Evolutionary conservation across 2,113 vertebrate species (phyloP).

Genomic region (Rhinolophus sinicus): DNA sequence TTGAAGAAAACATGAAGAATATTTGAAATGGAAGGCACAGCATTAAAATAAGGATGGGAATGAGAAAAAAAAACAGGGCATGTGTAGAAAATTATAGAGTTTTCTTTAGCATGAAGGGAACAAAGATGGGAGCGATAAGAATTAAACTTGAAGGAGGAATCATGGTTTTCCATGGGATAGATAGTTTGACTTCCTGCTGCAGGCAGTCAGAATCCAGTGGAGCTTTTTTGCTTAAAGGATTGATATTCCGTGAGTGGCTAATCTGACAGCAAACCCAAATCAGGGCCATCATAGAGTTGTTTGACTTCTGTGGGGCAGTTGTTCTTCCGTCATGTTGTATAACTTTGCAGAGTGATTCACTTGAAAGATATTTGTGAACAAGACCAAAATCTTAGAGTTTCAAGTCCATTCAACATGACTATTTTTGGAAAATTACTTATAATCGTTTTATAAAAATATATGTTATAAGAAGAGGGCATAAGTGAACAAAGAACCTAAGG

Average conservation of each 20-base stretch:
- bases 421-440: not conserved
- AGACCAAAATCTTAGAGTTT: not conserved
- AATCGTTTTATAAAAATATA: not conserved
- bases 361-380: not conserved
- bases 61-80: not conserved
- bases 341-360: not conserved
- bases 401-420: not conserved
- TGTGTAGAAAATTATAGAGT: not conserved
- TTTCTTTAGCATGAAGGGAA: not conserved
- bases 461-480: not conserved
- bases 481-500: not conserved
- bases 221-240: not conserved
- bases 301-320: not conserved
- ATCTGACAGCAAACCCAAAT: not conserved
- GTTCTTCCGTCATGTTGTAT: not conserved
- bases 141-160: not conserved
- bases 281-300: not conserved
- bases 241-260: not conserved
- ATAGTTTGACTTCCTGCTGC: not conserved
- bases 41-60: not conserved
- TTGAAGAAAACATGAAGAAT: not conserved
- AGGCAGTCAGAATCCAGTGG: not conserved
- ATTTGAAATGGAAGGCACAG: not conserved
- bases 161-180: not conserved
- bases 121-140: not conserved